A percentile compares a stretch with the other conserved stretches of the same genome.
phyloP scores from a whole-genome alignment of 2,113 vertebrate genomes.

The Chlamydotis undulata region DNA sequence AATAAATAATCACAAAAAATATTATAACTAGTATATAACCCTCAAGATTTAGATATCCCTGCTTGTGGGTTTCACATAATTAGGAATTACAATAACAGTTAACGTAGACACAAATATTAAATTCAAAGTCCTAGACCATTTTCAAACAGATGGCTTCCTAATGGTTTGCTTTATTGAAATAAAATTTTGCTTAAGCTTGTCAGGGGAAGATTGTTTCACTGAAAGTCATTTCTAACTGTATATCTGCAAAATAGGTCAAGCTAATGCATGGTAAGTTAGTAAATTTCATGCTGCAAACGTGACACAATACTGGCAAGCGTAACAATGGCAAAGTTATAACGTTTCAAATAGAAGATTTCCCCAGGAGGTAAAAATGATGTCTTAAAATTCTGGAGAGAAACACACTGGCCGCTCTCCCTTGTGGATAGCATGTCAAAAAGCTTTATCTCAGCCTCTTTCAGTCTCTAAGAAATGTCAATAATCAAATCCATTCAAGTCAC shows the following conservation, averaged over 20 bases:
- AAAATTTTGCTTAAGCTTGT: not conserved
- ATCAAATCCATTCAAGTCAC: not conserved
- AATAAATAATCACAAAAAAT: not conserved
- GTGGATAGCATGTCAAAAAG: not conserved
- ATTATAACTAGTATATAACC: not conserved
- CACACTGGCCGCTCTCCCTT: not conserved
- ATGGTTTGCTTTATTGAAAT: not conserved
- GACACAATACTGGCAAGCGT: constrained; percentile 1
- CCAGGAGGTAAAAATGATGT: not conserved
- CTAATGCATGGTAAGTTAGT: not conserved
- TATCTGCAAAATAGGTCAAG: not conserved
- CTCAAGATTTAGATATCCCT: not conserved
- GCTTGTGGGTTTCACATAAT: not conserved
- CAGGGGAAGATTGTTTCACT: not conserved
- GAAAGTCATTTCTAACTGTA: not conserved
- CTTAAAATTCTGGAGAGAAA: constrained; percentile 19
- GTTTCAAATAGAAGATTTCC: constrained; percentile 7
- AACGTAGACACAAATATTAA: not conserved
- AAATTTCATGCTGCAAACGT: not conserved
- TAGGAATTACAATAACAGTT: not conserved
- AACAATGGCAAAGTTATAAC: not conserved
- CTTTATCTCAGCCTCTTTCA: not conserved
- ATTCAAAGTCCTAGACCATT: not conserved
- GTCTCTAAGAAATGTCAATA: not conserved
- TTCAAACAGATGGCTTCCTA: not conserved